Evolutionary conservation across 1,140 invertebrate species (phyloP), one percentile per base, ranked within the genome.

Genomic region (Drosophila pseudoananassae): DNA sequence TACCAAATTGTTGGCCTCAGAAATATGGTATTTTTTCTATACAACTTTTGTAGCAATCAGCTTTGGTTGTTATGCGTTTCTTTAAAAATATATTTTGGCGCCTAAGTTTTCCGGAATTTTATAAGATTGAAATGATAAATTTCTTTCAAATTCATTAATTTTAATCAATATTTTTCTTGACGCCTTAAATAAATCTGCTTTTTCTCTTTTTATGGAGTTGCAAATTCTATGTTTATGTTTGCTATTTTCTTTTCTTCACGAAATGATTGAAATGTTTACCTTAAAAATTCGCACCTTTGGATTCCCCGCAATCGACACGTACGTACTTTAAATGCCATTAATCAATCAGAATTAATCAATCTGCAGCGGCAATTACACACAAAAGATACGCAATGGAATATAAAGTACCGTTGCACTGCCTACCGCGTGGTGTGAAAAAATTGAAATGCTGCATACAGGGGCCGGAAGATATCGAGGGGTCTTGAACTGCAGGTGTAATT

Each of bases 261-360:
- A 36, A 8, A 6, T 7, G 4, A 29, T 8, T 2, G 4, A 38
- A 17, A n/a, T 60, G 56, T 27, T 64, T 52, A 27, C 27, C 12
- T 29, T 27, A 15, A 29, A 27, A 4, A 57, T 57, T 51, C 14
- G 47, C 68, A 50, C 15, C 63, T 50, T 20, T 0, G 52, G 1
- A 51, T 50, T 50, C 15, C 23, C 27, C 20, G 25, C 23, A 9
- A 53, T 20, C n/a, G 12, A 17, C 29, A 69, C 54, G 58, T 58
- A 54, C 43, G 29, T 25, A 68, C 53, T 78, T 68, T 46, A 52
- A 60, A 74, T 20, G 40, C 73, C 64, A 51, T 73, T 63, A 63
- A 63, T 60, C 57, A 74, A 57, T 65, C 52, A 65, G 46, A 57
- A 80, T 65, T 29, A 57, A 70, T 80, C 59, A 65, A 65, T 80